Base-by-base conservation (phyloP, 2,888 invertebrate species). In the Rhodophaea formosa region DNA sequence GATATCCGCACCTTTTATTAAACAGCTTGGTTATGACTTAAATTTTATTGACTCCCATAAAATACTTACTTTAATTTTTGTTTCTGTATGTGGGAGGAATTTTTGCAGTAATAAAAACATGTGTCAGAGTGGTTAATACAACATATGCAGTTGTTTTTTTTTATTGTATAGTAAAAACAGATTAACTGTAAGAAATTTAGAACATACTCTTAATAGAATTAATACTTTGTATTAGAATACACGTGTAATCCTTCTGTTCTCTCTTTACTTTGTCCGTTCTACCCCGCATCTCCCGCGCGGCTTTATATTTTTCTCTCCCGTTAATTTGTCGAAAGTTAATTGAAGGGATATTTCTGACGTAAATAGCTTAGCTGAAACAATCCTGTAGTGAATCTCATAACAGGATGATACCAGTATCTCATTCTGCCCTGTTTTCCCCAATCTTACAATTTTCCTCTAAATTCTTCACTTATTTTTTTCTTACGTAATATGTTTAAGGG, bases 311-410 rank as follows among this genome's bases (percentile, higher is more conserved):
- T 82, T 84, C 79, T 80, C 78, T 80, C 74, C 75, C 79, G 83
- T 80, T 84, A 81, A 86, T 83, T 84, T 83, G 81, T 82, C 81
- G 77, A 84, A 84, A 83, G 83, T 82, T 85, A 84, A 84, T 85
- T 84, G 80, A 84, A 84, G 76, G 82, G 73, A 79, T 84, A 82
- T 82, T 80, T 78, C 75, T 79, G 72, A 69, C 74, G 79, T 78
- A 80, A 82, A 80, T 77, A 79, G 73, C 81, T 79, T 67, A 71
- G 77, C 70, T 73, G 74, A 73, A 77, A 73, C 72, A 74, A 75
- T 74, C 71, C 68, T 67, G 63, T 67, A 66, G 64, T 70, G 69
- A 71, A 70, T 71, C 74, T 71, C 72, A 77, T 74, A 76, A 79
- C 75, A 74, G 72, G 75, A 79, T 77, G 71, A 75, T 29, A 49